Conservation (phyloP, 2,113 vertebrate species). For the Centropus unirufus region DNA sequence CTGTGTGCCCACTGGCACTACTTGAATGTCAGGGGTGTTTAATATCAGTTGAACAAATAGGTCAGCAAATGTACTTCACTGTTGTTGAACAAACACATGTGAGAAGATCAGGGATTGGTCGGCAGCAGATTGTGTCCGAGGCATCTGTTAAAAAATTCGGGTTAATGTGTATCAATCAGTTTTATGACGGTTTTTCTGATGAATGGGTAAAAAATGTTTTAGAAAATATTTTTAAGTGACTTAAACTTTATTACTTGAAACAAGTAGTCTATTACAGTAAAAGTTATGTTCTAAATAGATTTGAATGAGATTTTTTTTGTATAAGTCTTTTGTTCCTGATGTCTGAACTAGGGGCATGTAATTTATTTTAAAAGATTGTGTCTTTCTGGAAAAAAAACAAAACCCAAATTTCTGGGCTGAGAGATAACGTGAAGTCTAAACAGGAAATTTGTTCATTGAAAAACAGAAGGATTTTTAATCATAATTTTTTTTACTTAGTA, state of each 20-base stretch:
- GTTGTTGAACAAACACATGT: background rate
- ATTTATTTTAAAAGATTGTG: background rate
- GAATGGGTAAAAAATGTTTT: background rate
- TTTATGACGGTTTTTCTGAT: background rate
- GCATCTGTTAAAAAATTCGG: slow-evolving; percentile 11
- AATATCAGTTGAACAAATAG: background rate
- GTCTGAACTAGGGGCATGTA: background rate
- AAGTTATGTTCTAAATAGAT: background rate
- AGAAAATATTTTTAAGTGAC: background rate
- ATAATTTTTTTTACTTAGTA: background rate
- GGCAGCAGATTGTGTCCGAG: background rate
- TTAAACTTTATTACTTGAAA: background rate
- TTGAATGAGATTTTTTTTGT: background rate
- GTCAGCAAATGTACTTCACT: background rate
- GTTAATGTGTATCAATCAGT: background rate
- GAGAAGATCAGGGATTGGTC: background rate
- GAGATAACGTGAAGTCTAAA: background rate
- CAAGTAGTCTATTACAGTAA: background rate
- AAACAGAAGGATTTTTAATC: background rate
- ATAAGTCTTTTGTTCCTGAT: background rate
- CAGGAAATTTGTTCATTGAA: background rate
- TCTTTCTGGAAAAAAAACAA: background rate
- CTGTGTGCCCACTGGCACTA: background rate
- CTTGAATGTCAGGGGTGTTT: background rate
- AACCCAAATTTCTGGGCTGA: background rate